Base-by-base conservation (phyloP, 35 echinoderm and acorn worm species). In the Lytechinus variegatus region DNA sequence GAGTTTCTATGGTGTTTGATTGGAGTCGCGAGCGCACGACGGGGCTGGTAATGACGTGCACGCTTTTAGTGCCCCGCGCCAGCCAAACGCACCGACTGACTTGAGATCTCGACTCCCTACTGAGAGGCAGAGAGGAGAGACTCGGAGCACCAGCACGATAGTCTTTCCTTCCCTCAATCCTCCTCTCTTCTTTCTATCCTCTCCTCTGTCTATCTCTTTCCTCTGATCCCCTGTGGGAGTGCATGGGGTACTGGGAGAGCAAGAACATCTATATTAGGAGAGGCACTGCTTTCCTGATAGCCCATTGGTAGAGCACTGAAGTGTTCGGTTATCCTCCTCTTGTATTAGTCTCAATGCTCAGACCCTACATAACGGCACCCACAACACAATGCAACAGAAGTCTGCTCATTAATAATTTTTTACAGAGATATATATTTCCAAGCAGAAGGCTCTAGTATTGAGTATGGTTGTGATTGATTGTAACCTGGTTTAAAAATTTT, bases 41-140 rank as follows among this genome's bases (percentile, higher is more conserved):
- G 92, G 92, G 28, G 92, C 92, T 57, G 53, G 52, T 93, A 93
- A 93, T 57, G 53, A 93, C 24, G 92, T 57, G 55, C 92, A 93
- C 92, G 54, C 92, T 33, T 57, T 24, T 53, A 9, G 92, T 54
- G 54, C 92, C 91, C 52, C 91, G 24, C 92, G 54, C 92, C 92
- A 93, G 92, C 92, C 92, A 93, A 93, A 93, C 92, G 92, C 92
- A 93, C 92, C 92, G 92, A 55, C 52, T 57, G 92, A 55, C 54
- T 55, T 54, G 52, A 57, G 53, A 33, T 27, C 52, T 93, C 53
- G 92, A n/a, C 55, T 55, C 92, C 92, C 92, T 54, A 93, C 92
- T 93, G 92, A 55, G 92, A 54, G 3, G 55, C 29, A 27, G 52
- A 93, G 92, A 93, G 92, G 9, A 16, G 88, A 90, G 88, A 90